Evolutionary conservation across 2,888 invertebrate species (phyloP), one percentile per base, ranked within the genome.

Genomic region (Chalcosyrphus nemorum): DNA sequence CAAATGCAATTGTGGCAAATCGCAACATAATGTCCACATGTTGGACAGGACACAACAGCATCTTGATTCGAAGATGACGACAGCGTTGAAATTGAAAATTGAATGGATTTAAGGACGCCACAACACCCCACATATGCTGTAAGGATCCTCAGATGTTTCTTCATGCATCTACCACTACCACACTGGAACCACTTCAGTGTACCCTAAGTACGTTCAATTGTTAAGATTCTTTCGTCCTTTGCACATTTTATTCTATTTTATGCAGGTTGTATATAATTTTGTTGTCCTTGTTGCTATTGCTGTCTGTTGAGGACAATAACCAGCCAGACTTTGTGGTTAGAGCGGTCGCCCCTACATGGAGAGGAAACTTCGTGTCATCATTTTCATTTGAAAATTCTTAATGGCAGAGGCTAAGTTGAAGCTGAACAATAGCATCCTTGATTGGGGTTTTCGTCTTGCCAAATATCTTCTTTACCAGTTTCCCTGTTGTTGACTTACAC

Each of bases 331-430:
- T 47, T 63, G 66, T 59, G 66, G 59, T 66, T 61, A 50, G n/a
- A n/a, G n/a, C 13, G 7, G 21, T 35, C 15, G 24, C 32, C 27
- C 57, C 52, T 41, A 32, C 24, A 32, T 56, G 29, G 17, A 45
- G 59, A 32, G 32, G 29, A 65, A 77, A 61, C 29, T 71, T 59
- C 52, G 77, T 82, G 81, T 82, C 81, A 82, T 82, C 81, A 59
- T 82, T 77, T 82, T 82, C 71, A 61, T 82, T 72, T 32, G 77
- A 72, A 82, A 77, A 77, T 72, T 59, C 77, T 81, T 82, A 82
- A 81, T 76, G 27, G 72, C 54, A 54, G 47, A 77, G 82, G 72
- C 72, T 43, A 61, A 72, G 61, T 66, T 72, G 66, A 72, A 82
- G 63, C 41, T 56, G 77, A 82, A 82, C 82, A 82, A 82, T 77